Base-by-base conservation (phyloP, 2,888 invertebrate genomes). In the Napeogenes sylphis region DNA sequence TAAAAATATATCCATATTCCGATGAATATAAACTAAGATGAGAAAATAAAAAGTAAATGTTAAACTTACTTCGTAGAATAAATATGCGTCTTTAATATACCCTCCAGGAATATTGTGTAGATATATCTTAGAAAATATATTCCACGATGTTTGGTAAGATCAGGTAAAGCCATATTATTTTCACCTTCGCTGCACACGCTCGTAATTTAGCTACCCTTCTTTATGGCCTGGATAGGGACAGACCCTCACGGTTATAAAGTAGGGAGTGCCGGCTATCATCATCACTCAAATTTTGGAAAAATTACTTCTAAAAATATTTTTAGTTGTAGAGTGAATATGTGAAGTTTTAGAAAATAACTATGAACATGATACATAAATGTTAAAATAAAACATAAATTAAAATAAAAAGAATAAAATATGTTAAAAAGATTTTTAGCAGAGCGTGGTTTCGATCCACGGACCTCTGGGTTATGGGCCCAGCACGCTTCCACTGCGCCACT, bases 371-470 rank as follows among this genome's bases (percentile, higher is more conserved):
- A 42, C 2, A 42, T 12, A 10, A 42, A 42, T 42, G 10, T 42
- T 42, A 10, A 42, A 51, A 45, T n/a, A 45, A 58, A 45, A 58
- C 21, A 10, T 3, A 30, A 35, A 55, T 59, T 51, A 45, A 51
- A 2, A 51, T n/a, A 51, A 21, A 30, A 51, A n/a, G 2, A 30
- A 30, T 21, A 51, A 14, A 4, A 10, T 5, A 3, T 3, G 4
- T 8, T 30, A 80, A 85, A 85, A 83, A 73, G 2, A 3, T 10
- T 68, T 58, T n/a, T 93, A 93, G 93, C 93, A 93, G 93, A 94
- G 94, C 95, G 94, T 95, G 94, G 94, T 95, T 95, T 95, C 95
- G 94, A 94, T 95, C 94, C 94, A 95, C 95, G 95, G 95, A 95
- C 94, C 95, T 95, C 95, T 95, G 95, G 95, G 94, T 94, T 94